Evolutionary conservation across 2,888 invertebrate genomes (phyloP).

Genomic region (Pterostichus niger): DNA sequence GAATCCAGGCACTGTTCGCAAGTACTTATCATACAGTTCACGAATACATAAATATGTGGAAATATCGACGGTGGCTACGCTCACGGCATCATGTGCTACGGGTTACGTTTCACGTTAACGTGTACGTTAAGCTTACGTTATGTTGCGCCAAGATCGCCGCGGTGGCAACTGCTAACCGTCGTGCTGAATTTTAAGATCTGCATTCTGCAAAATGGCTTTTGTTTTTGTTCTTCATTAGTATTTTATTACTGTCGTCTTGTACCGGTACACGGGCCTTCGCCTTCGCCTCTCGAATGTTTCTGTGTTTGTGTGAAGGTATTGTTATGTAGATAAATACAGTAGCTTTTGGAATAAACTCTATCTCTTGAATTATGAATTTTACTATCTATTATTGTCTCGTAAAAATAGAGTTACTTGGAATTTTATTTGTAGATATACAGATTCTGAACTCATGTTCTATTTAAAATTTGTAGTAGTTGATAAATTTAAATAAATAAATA

Average conservation of each 20-base stretch:
- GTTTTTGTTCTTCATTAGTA: constrained; percentile 66
- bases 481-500: constrained; percentile 4
- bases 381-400: background rate
- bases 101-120: too few species aligned
- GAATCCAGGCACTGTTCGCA: constrained; percentile 21
- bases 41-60: constrained; percentile 66
- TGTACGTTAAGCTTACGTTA: too few species aligned
- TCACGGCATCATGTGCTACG: background rate
- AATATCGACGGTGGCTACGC: constrained; percentile 44
- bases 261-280: background rate
- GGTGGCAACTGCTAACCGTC: constrained; percentile 19
- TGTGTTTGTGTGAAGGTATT: constrained; percentile 22
- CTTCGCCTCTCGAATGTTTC: background rate
- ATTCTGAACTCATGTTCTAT: background rate
- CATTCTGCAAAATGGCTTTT: constrained; percentile 57
- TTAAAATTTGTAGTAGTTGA: background rate
- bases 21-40: constrained; percentile 65
- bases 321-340: constrained; percentile 48
- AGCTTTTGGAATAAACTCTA: constrained; percentile 25
- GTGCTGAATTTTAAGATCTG: constrained; percentile 65
- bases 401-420: constrained; percentile 2
- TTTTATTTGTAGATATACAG: constrained; percentile 5
- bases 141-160: constrained; percentile 3
- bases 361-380: constrained; percentile 50
- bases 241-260: constrained; percentile 63